Evolutionary conservation across 1,140 invertebrate genomes (phyloP), one percentile per base, ranked within the genome.

Genomic region (Thrips palmi): DNA sequence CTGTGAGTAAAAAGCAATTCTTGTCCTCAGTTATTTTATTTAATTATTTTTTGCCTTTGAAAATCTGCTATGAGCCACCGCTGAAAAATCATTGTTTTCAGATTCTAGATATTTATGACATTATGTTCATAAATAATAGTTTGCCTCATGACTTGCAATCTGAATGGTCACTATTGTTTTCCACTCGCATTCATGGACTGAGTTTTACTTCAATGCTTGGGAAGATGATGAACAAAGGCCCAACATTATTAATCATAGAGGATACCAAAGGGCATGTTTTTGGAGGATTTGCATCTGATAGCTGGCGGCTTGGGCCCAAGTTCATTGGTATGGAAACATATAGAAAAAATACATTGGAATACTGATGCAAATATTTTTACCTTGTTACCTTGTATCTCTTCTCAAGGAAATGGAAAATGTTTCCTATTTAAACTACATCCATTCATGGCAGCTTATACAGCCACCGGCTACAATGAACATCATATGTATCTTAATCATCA

Each of bases 401-500:
- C 43, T 39, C 20, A 44, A 64, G 81, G 80, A 25, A 67, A 74
- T 47, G 66, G 76, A 33, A 64, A 67, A 10, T 76, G 77, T 40
- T 87, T 91, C 57, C 56, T 92, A 6, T 92, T 89, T 55, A 77
- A 76, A 14, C 58, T 89, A 22, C 63, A 69, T 24, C 86, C 87
- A 12, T 63, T 71, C 30, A 83, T 86, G 65, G 59, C 73, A 17
- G 63, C 78, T 2, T 92, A 83, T 51, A 62, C 60, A 1, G 55
- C 81, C 0, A 83, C 82, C 1, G 72, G 69, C 1, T 88, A 80
- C 55, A 92, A 92, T 58, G 67, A 79, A 45, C 80, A 93, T 52
- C 92, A 75, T 59, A 80, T 87, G 55, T 93, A 92, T 60, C 65
- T 92, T 23, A 92, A 92, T 60, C 59, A 77, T 39, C 72, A 85